Evolutionary conservation across 2,797 vertebrate species (phyloP).

Genomic region (Octomys mimax): DNA sequence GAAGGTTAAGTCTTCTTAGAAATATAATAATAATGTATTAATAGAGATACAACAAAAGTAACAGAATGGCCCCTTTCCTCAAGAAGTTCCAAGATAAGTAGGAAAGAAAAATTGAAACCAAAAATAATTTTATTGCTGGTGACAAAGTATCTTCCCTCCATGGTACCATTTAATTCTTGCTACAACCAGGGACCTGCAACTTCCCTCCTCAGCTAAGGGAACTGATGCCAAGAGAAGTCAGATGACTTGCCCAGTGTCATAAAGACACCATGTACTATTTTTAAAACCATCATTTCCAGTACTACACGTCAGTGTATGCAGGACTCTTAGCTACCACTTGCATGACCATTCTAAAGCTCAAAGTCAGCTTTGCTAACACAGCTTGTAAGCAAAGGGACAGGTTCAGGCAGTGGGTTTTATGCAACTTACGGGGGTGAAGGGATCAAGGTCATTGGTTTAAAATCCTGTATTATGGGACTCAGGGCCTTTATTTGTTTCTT

Average conservation of each 20-base stretch:
- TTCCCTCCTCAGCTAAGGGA: not conserved
- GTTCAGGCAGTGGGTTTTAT: not conserved
- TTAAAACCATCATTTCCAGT: not conserved
- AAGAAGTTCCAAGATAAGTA: not conserved
- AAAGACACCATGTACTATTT: not conserved
- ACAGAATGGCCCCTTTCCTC: not conserved
- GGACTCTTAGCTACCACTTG: not conserved
- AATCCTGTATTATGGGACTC: not conserved
- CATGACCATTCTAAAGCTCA: not conserved
- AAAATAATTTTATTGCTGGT: not conserved
- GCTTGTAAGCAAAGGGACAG: not conserved
- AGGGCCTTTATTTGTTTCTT: not conserved
- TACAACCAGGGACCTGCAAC: not conserved
- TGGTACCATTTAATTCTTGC: not conserved
- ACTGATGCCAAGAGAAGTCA: not conserved
- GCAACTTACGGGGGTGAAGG: not conserved
- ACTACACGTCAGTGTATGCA: not conserved
- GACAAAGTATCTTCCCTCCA: not conserved
- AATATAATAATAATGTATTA: not conserved
- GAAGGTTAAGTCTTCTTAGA: conserved; percentile 17
- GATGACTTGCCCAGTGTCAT: fast-evolving
- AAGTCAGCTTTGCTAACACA: not conserved
- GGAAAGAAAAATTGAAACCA: not conserved
- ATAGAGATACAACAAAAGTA: not conserved
- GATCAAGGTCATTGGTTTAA: not conserved